These are phyloP conservation scores for Lepus europaeus DNA, from an alignment of 2,113 vertebrate genomes.

Conservation along the genomic window DNA sequence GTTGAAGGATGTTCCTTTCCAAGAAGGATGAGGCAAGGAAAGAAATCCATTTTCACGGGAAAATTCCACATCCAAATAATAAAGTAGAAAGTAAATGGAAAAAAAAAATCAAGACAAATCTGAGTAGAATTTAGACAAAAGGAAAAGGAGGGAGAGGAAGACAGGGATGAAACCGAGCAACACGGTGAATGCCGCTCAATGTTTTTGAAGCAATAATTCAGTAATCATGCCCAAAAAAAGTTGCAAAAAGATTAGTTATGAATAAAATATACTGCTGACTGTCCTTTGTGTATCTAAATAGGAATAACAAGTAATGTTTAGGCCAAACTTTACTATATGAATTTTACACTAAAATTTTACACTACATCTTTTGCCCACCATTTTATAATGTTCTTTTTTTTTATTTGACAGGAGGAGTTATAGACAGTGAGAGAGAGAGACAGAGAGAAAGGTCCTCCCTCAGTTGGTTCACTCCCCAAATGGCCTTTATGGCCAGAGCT, in stretches of 20 bases:
- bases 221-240: not conserved
- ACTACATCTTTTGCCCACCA: constrained; percentile 37
- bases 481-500: too few species aligned
- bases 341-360: constrained; percentile 24
- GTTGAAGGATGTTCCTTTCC: constrained; percentile 13
- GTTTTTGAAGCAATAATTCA: not conserved
- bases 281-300: not conserved
- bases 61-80: constrained; percentile 49
- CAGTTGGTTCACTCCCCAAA: too few species aligned
- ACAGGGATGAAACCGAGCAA: not conserved
- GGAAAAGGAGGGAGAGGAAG: not conserved
- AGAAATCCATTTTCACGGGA: constrained; percentile 27
- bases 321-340: constrained; percentile 26
- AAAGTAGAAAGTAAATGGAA: constrained; percentile 20
- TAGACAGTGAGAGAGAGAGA: too few species aligned
- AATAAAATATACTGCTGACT: not conserved
- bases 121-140: constrained; percentile 39
- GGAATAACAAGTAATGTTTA: not conserved
- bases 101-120: not conserved
- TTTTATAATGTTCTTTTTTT: constrained; percentile 4
- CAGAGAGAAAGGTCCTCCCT: too few species aligned
- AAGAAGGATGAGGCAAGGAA: not conserved
- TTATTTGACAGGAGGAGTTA: too few species aligned
- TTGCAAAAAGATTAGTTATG: not conserved
- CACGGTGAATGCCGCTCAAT: not conserved